Percentiles rank a stretch among this genome's conserved stretches.
Conservation (phyloP, 2,888 invertebrate genomes). For the Lathronympha strigana region DNA sequence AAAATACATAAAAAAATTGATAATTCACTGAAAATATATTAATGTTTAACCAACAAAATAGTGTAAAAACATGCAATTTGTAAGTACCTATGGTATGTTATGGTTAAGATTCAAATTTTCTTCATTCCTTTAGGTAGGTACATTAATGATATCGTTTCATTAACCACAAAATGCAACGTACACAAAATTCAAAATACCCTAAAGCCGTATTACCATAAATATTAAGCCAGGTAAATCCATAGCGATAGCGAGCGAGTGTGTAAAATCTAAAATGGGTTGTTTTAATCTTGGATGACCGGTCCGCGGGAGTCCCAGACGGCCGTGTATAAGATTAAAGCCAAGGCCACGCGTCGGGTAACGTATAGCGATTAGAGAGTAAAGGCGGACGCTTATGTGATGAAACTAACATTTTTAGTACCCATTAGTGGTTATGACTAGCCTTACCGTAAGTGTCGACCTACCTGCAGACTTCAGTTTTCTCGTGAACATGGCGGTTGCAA, state of each 20-base stretch:
- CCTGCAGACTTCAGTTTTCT: no score
- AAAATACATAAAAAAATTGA: no score
- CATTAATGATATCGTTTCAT: background rate
- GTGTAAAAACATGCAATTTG: no score
- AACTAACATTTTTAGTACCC: background rate
- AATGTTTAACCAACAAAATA: no score
- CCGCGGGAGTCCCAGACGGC: slow-evolving; percentile 50
- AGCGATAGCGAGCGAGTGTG: slow-evolving; percentile 22
- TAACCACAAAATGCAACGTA: background rate
- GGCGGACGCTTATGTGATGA: background rate
- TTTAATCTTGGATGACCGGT: slow-evolving; percentile 56
- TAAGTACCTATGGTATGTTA: no score
- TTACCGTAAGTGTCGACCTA: no score
- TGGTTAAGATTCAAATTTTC: no score
- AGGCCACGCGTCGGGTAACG: slow-evolving; percentile 44
- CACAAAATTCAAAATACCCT: background rate
- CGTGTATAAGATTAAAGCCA: slow-evolving; percentile 64
- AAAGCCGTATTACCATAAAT: slow-evolving; percentile 15
- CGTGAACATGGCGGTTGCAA: no score
- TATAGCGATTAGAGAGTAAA: slow-evolving; percentile 1
- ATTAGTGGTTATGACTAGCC: no score
- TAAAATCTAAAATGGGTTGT: slow-evolving; percentile 48
- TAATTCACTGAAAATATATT: no score
- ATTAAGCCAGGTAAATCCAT: slow-evolving; percentile 31
- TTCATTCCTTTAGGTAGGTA: background rate